These are phyloP conservation scores for Cephus spinipes DNA, from an alignment of 2,888 invertebrate species.

Conservation along the genomic window DNA sequence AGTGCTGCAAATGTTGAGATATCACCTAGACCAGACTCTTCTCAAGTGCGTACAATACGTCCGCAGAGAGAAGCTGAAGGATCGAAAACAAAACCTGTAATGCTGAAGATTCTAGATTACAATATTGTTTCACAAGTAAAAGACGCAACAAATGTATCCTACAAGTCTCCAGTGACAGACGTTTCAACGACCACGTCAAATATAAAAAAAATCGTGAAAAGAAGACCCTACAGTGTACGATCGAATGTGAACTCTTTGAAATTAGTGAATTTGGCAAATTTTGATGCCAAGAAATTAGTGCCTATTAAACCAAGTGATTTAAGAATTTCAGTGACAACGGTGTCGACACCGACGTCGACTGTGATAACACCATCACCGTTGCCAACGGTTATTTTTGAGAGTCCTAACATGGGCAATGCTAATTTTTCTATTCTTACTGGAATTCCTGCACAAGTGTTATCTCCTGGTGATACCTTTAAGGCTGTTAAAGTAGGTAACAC, in stretches of 20 bases:
- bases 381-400: conserved; percentile 29
- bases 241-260: conserved; percentile 34
- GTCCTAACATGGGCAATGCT: conserved; percentile 21
- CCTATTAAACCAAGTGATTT: conserved; percentile 45
- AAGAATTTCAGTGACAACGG: conserved; percentile 29
- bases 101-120: conserved; percentile 15
- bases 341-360: background rate
- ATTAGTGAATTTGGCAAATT: conserved; percentile 43
- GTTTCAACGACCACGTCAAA: background rate
- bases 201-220: conserved; percentile 23
- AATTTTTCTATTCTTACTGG: conserved; percentile 43
- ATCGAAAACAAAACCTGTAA: conserved; percentile 3
- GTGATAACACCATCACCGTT: conserved; percentile 21
- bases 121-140: background rate
- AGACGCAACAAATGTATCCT: conserved; percentile 14
- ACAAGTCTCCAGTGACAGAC: conserved; percentile 23
- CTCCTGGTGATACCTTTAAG: conserved; percentile 51
- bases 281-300: conserved; percentile 46
- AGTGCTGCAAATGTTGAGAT: background rate
- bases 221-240: conserved; percentile 35
- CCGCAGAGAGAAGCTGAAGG: background rate
- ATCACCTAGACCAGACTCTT: background rate
- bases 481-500: conserved; percentile 54
- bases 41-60: background rate
- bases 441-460: conserved; percentile 41